Percentiles rank a stretch among this genome's conserved stretches.
These are phyloP conservation scores for Otolemur crassicaudatus DNA, from an alignment of 2,797 vertebrate species.

Conservation along the genomic window DNA sequence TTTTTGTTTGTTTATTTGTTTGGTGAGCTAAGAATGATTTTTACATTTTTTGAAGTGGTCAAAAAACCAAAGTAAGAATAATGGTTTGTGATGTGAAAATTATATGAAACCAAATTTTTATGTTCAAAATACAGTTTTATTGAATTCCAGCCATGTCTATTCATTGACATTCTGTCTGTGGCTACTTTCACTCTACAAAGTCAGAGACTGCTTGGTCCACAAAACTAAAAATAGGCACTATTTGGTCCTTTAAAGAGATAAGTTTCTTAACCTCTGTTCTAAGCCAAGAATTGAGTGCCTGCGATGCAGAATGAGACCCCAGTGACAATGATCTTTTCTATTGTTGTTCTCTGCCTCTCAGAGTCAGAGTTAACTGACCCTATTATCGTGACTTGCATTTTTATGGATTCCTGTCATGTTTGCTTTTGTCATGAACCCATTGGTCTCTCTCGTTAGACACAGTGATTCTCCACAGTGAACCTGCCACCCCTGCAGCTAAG, in stretches of 20 bases:
- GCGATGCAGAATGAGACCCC: not conserved
- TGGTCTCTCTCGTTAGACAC: not conserved
- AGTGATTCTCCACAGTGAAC: not conserved
- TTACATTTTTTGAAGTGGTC: not conserved
- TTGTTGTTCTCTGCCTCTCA: not conserved
- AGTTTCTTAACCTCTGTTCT: not conserved
- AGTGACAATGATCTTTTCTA: not conserved
- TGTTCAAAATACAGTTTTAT: not conserved
- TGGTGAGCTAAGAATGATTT: not conserved
- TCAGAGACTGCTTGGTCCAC: not conserved
- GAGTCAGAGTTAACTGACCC: not conserved
- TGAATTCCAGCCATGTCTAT: not conserved
- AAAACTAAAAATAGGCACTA: not conserved
- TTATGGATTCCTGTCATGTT: not conserved
- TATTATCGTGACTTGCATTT: not conserved
- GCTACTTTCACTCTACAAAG: not conserved
- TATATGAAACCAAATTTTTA: not conserved
- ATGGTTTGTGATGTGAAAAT: not conserved
- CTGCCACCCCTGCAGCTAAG: no score
- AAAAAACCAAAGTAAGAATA: not conserved
- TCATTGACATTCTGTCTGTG: not conserved
- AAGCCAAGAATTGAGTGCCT: not conserved
- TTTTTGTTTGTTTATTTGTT: not conserved
- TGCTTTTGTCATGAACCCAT: accelerated
- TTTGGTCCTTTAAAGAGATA: not conserved